These are phyloP conservation scores for Rhinolophus sinicus DNA, from an alignment of 2,113 vertebrate species.

Conservation along the genomic window DNA sequence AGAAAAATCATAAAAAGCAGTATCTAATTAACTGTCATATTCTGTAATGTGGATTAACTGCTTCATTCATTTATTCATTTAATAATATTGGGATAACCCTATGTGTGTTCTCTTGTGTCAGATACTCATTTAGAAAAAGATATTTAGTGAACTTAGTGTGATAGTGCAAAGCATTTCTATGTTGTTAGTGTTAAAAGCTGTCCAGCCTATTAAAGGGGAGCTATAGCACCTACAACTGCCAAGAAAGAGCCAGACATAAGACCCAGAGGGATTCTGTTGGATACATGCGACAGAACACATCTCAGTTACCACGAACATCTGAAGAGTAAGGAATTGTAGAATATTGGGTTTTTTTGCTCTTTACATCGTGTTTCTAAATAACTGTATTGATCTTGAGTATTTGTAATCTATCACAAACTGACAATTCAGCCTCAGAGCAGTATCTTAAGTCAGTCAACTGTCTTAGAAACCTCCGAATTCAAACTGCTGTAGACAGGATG, in stretches of 20 bases:
- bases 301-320: not conserved
- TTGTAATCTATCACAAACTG: constrained; percentile 5
- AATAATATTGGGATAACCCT: not conserved
- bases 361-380: not conserved
- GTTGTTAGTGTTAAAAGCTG: constrained; percentile 5
- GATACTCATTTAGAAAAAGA: not conserved
- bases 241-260: not conserved
- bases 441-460: not conserved
- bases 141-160: not conserved
- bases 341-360: not conserved
- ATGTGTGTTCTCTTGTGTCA: not conserved
- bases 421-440: not conserved
- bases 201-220: not conserved
- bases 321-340: not conserved
- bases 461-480: constrained; percentile 27
- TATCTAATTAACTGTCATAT: constrained; percentile 15
- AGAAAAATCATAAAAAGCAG: not conserved
- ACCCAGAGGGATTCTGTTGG: not conserved
- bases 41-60: not conserved
- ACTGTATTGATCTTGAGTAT: not conserved
- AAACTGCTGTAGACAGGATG: not conserved
- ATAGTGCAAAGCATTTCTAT: not conserved
- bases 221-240: not conserved
- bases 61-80: constrained; percentile 7
- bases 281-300: not conserved